Conservation (phyloP, 2,113 vertebrate species). For the Oxygymnocypris stewartii region DNA sequence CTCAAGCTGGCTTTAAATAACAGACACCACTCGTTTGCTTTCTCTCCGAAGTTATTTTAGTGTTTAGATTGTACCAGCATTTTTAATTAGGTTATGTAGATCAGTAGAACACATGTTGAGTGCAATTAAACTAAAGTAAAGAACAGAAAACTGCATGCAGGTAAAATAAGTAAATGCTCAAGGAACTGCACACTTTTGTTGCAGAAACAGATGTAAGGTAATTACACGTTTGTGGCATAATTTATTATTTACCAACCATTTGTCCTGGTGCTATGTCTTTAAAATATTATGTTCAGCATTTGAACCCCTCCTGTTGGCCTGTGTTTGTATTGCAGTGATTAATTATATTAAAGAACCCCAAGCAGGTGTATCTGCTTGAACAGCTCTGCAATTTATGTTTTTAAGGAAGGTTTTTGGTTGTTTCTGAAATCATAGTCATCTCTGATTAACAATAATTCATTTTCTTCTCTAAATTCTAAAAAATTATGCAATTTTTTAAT, state of each 20-base stretch:
- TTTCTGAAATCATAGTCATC: neutral
- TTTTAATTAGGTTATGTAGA: neutral
- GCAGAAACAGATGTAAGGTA: slow-evolving; percentile 13
- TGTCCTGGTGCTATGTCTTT: slow-evolving; percentile 1
- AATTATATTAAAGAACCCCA: neutral
- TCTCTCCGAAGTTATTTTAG: slow-evolving; percentile 58
- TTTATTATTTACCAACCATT: neutral
- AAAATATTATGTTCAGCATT: slow-evolving; percentile 21
- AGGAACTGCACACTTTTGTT: neutral
- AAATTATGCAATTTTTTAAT: no score
- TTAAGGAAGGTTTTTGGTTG: neutral
- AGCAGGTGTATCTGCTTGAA: neutral
- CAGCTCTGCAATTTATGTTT: neutral
- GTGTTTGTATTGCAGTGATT: slow-evolving; percentile 10
- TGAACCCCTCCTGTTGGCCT: neutral
- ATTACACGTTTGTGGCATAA: slow-evolving; percentile 1
- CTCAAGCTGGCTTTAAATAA: neutral
- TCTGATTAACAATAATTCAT: no score
- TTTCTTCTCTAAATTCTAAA: no score
- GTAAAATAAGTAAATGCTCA: slow-evolving; percentile 4
- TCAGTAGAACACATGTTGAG: neutral
- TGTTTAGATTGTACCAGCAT: neutral
- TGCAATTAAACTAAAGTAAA: neutral
- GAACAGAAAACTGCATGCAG: neutral
- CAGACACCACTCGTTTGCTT: neutral